Percentiles rank a stretch among this genome's conserved stretches.
Conservation (phyloP, 2,888 invertebrate genomes). For the Drosophila nr. fundita region DNA sequence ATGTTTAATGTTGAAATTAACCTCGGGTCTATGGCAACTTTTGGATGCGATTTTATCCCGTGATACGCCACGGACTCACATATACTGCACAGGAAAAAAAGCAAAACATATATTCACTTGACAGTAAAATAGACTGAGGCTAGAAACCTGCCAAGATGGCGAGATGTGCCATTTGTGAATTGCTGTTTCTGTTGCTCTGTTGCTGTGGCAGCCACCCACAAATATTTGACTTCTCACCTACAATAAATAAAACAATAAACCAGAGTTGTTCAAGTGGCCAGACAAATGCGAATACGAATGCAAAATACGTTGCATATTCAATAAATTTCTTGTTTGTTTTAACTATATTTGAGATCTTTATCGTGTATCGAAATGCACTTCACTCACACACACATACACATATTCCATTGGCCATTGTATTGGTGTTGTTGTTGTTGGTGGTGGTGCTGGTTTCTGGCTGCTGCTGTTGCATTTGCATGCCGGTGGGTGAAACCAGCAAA, state of each 20-base stretch:
- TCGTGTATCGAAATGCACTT: slow-evolving; percentile 68
- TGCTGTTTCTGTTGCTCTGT: slow-evolving; percentile 23
- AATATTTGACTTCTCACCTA: slow-evolving; percentile 80
- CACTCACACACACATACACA: slow-evolving; percentile 14
- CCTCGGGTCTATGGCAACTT: slow-evolving; percentile 58
- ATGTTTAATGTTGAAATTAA: slow-evolving; percentile 76
- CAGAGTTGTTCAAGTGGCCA: slow-evolving; percentile 68
- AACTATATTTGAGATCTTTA: slow-evolving; percentile 80
- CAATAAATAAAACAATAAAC: slow-evolving; percentile 79
- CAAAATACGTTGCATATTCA: slow-evolving; percentile 75
- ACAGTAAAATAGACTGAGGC: slow-evolving; percentile 71
- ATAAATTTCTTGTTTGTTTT: slow-evolving; percentile 80
- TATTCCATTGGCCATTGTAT: slow-evolving; percentile 50
- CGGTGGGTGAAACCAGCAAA: slow-evolving; percentile 70
- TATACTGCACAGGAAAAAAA: slow-evolving; percentile 16
- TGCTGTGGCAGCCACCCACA: slow-evolving; percentile 70
- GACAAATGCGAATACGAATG: slow-evolving; percentile 68
- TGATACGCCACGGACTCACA: slow-evolving; percentile 59
- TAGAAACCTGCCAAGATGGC: slow-evolving; percentile 70
- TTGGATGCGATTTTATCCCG: slow-evolving; percentile 46
- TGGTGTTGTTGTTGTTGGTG: slow-evolving; percentile 17
- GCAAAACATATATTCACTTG: slow-evolving; percentile 59
- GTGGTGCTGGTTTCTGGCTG: slow-evolving; percentile 13
- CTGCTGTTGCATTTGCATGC: slow-evolving; percentile 72
- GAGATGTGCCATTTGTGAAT: slow-evolving; percentile 76